Evolutionary conservation across 1,140 invertebrate species (phyloP), one percentile per base, ranked within the genome.

Genomic region (Bombus pyrosoma): DNA sequence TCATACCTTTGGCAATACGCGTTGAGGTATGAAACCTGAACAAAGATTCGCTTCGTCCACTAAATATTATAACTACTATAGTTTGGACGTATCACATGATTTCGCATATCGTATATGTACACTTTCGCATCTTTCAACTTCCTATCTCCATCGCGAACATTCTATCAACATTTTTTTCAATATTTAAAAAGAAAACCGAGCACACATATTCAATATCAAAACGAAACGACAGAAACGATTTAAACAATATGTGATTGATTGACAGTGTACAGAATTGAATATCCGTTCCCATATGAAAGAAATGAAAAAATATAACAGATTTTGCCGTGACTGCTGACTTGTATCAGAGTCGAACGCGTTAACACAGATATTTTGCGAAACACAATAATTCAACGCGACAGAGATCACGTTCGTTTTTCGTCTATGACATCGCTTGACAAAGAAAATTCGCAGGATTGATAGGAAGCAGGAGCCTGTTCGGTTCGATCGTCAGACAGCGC

Each of bases 401-500:
- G 9, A 41, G 25, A 71, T 53, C 47, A 8, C 6, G 47, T 53
- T 53, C 47, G 28, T 4, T 4, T 18, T 2, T 2, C 15, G 47
- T 25, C 73, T 22, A 34, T 53, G 32, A 57, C 25, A 57, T 3
- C 57, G 25, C 22, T 37, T 43, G 79, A 13, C 47, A 43, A 34
- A 64, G 39, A 62, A 32, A 74, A 87, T 80, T 80, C 47, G 72
- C 43, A 64, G 62, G 39, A 53, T 80, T 81, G 82, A 77, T 62
- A 88, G 59, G n/a, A 41, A 69, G 32, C 64, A 76, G 59, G 77
- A 80, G 81, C 74, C 34, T 41, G 73, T 81, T 78, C 78, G 87
- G 77, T 88, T 82, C 75, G 87, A 89, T 83, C 85, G 87, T 68
- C 77, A 68, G 84, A 89, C 87, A 83, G 84, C 85, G n/a, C 41